Base-by-base conservation (phyloP, 2,888 invertebrate genomes). In the Brachypalpus laphriformis region DNA sequence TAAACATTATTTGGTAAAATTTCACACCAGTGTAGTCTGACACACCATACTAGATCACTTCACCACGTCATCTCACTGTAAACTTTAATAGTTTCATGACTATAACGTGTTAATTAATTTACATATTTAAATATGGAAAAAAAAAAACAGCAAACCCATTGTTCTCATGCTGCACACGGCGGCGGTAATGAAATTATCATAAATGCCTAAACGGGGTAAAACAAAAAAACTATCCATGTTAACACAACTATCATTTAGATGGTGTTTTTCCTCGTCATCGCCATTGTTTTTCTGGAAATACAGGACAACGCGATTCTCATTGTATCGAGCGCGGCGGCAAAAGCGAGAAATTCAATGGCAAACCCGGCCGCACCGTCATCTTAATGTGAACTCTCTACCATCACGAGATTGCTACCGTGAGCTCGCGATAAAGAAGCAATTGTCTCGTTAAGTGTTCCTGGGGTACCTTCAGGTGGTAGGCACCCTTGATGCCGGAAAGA, bases 381-480 rank as follows among this genome's bases (percentile, higher is more conserved):
- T 28, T 54, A 74, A 82, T 63, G 65, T 51, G 65, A 76, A 70
- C 34, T 63, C 71, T 25, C 70, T 71, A 31, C 49, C 40, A 51
- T 63, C 42, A 37, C 34, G 11, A 76, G 76, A 81, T 76, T 63
- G 65, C 56, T 59, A 76, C 82, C 66, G 61, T 56, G 82, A 6
- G 47, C 49, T 57, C 37, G 45, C 63, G 78, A 83, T 83, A 83
- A 83, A 83, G 75, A 83, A 80, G 78, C 80, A 75, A 80, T 80
- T 83, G 83, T 80, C 68, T 83, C 20, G 80, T 75, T 80, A 75
- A 80, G 70, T 75, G 80, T 20, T 68, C 66, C 65, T 68, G 74
- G 68, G 74, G 42, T 83, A 70, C 77, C 61, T 57, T 57, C 59
- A 71, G 49, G 61, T 72, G 63, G 18, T 47, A 14, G 57, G 8